Evolutionary conservation across 2,797 vertebrate species (phyloP), one percentile per base, ranked within the genome.

Genomic region (Oreonectes daqikongensis): DNA sequence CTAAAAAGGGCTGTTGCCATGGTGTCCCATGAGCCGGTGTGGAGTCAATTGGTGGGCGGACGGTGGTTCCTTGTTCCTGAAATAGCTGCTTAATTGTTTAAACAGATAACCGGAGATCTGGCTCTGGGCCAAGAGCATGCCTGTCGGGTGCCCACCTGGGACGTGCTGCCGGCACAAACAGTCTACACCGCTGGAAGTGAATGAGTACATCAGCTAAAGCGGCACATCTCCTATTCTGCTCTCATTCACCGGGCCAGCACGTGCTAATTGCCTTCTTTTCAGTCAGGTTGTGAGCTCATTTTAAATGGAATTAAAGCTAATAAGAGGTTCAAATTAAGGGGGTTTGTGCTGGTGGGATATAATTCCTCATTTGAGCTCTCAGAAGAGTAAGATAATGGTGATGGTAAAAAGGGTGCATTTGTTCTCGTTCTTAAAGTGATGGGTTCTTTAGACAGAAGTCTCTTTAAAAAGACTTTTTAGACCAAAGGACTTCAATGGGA

Each of bases 211-310:
- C 86, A 89, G 92, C 90, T 91, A 83, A 89, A 86, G 84, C 84
- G 86, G 91, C 94, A 94, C 94, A 94, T 90, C 90, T 89, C 83
- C 87, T 85, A 90, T 91, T 93, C 92, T 90, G 87, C 76, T 75
- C 82, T 84, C 92, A 90, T 93, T 92, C 94, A 93, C 91, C 87
- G 90, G 93, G 93, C 93, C 88, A 91, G 87, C 88, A 70, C 86
- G 85, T 85, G 86, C 91, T 95, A 94, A 96, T 95, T 94, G 90
- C 89, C 90, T 90, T 86, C 89, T 91, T 92, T 92, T 88, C 88
- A 94, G 91, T 93, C 85, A 74, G 89, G 86, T 90, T 92, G 93
- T 91, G 92, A 92, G 90, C 92, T 88, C 86, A 90, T 92, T 90
- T 88, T 88, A 88, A 92, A 90, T 90, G 89, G 88, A 93, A 93